phyloP scores from a whole-genome alignment of 2,797 vertebrate genomes.

The Pteropus rufus region DNA sequence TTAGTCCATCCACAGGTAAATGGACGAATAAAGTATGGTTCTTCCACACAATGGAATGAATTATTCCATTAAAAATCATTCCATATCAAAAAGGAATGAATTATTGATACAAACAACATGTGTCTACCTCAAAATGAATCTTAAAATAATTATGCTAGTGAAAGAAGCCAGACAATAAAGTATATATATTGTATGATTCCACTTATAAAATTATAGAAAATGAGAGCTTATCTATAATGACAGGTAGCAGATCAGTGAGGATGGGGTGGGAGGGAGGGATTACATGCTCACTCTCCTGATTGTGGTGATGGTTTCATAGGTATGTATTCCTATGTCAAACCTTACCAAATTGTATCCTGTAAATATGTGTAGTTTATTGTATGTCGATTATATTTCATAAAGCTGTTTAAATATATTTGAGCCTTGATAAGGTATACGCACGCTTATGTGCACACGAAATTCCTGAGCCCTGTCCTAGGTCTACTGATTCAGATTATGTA shows the following conservation, averaged over 20 bases:
- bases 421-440: background rate
- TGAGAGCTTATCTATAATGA: background rate
- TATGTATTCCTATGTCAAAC: background rate
- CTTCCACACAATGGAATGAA: background rate
- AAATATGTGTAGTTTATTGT: background rate
- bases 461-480: background rate
- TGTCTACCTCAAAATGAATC: background rate
- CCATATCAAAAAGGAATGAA: background rate
- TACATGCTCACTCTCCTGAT: background rate
- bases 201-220: background rate
- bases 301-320: background rate
- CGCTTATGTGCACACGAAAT: too few relatives aligned
- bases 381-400: background rate
- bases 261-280: background rate
- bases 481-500: background rate
- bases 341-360: background rate
- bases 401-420: background rate
- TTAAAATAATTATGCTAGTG: background rate
- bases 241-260: background rate
- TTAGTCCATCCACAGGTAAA: background rate
- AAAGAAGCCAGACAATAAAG: background rate
- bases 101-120: background rate
- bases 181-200: background rate
- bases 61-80: too few relatives aligned
- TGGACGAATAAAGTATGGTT: background rate